Base-by-base conservation (phyloP, 2,113 vertebrate genomes). In the Dipodomys spectabilis region DNA sequence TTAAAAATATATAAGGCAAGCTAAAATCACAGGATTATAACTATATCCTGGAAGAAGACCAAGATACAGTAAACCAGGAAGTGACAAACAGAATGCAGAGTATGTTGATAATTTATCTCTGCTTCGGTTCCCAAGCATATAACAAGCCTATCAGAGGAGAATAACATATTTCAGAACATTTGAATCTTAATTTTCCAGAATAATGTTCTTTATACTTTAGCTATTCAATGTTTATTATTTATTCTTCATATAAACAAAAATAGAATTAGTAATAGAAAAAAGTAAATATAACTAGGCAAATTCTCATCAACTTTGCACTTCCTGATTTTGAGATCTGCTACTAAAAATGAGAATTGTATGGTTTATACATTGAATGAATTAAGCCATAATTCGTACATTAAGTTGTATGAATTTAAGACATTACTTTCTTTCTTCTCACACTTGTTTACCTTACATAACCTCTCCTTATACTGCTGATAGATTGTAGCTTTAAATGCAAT, bases 191-290 rank as follows among this genome's bases (percentile, higher is more conserved):
- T 75, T 85, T 71, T 82, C 49, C 32, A 94, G 72, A 69, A 87
- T 35, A 82, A 79, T 75, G 11, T 93, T 9, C 27, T 88, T 88
- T 91, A 85, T 12, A 71, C 20, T 39, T 60, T 90, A 68, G 20
- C 88, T 35, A 69, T 4, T 67, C 16, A 78, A 44, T 49, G 32
- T 35, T 85, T 88, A 30, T 81, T 94, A 39, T 92, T 89, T 88
- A 53, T 85, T 90, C 23, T 64, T 79, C 15, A 84, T 92, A 85
- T 82, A 92, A 92, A 74, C 20, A 93, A 71, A 53, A 86, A 84
- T 32, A 82, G 84, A 88, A 39, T 90, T 74, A 16, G 44, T 2
- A 94, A 85, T 73, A 7, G 8, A 28, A 92, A 82, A 57, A 44
- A 27, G 35, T 20, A 74, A 94, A 92, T 80, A 83, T 72, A 87